These are phyloP conservation scores for Temnothorax rugatulus DNA, from an alignment of 2,888 invertebrate genomes.

Conservation along the genomic window DNA sequence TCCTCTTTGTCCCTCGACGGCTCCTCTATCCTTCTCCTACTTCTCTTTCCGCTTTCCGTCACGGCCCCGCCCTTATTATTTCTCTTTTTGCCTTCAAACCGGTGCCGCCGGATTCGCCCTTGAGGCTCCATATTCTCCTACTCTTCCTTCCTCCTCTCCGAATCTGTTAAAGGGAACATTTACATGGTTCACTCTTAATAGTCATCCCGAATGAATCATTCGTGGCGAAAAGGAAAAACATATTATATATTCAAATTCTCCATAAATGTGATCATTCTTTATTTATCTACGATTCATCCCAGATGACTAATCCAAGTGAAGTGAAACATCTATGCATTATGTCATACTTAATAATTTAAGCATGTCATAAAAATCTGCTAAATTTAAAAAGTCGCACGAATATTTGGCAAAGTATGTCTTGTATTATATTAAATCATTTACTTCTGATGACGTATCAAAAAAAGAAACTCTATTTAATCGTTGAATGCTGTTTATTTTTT, in stretches of 20 bases:
- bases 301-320: neutral
- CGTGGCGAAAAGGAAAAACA: neutral
- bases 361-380: neutral
- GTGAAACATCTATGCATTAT: neutral
- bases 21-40: conserved; percentile 18
- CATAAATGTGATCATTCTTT: neutral
- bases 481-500: neutral
- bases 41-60: conserved; percentile 53
- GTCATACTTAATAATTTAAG: neutral
- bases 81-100: conserved; percentile 66
- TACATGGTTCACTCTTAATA: conserved; percentile 27
- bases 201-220: conserved; percentile 26
- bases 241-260: conserved; percentile 1
- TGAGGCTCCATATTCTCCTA: conserved; percentile 76
- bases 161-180: conserved; percentile 54
- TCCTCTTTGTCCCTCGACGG: neutral
- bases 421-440: neutral
- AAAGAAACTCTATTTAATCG: neutral
- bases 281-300: neutral
- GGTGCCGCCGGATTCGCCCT: conserved; percentile 74
- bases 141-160: conserved; percentile 57
- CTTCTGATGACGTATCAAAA: neutral
- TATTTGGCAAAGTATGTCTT: neutral
- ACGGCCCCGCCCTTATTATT: conserved; percentile 69
- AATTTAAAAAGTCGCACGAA: neutral